Evolutionary conservation across 2,113 vertebrate genomes (phyloP).

Genomic region (Silurus glanis): DNA sequence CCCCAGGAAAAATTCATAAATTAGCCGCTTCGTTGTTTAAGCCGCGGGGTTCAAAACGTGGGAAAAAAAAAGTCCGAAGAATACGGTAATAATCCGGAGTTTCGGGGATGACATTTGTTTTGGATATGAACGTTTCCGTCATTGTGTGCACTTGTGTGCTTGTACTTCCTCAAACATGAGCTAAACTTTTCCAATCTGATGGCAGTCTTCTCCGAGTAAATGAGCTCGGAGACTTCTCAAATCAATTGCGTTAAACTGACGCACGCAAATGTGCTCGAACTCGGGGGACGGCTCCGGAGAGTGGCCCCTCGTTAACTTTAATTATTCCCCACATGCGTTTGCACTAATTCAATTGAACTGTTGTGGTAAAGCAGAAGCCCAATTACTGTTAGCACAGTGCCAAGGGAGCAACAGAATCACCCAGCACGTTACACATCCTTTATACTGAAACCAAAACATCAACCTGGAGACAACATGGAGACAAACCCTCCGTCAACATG

Average conservation of each 20-base stretch:
- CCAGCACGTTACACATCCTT: not conserved
- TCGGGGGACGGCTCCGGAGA: constrained; percentile 62
- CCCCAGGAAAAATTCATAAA: no score
- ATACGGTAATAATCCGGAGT: not conserved
- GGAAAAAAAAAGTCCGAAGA: no score
- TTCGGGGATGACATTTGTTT: not conserved
- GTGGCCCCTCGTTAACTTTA: constrained; percentile 73
- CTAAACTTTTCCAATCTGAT: constrained; percentile 26
- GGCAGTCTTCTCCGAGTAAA: constrained; percentile 30
- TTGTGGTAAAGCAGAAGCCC: constrained; percentile 58
- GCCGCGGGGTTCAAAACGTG: no score
- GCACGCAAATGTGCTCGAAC: constrained; percentile 59
- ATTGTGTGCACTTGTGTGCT: not conserved
- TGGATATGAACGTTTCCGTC: not conserved
- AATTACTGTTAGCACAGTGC: constrained; percentile 64
- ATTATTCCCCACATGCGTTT: constrained; percentile 69
- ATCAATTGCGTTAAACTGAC: constrained; percentile 68
- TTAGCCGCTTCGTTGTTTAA: no score
- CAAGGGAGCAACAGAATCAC: not conserved
- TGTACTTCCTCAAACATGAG: not conserved
- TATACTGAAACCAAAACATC: constrained; percentile 18
- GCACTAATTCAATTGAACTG: constrained; percentile 72
- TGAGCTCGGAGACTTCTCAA: constrained; percentile 44
- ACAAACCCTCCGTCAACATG: not conserved
- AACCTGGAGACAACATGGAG: not conserved